Conservation (phyloP, 1,140 invertebrate species). For the Drosophila neocordata region DNA sequence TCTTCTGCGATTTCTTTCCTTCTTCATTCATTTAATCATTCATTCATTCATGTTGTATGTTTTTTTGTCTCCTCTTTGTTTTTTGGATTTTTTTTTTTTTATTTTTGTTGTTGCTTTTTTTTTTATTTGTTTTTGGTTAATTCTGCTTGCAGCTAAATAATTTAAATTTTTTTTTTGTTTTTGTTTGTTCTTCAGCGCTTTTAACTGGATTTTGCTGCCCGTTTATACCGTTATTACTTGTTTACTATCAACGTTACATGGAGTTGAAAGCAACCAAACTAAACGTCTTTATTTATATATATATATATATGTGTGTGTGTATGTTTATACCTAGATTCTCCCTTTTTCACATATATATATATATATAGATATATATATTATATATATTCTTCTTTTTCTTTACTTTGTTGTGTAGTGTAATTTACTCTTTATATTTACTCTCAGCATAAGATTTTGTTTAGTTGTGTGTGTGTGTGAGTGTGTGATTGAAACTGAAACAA, state of each 20-base stretch:
- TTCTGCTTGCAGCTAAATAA: slow-evolving; percentile 64
- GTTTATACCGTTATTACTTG: slow-evolving; percentile 12
- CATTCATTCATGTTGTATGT: slow-evolving; percentile 14
- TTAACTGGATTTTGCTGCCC: slow-evolving; percentile 55
- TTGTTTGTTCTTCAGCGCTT: slow-evolving; percentile 43
- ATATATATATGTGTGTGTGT: slow-evolving; percentile 43
- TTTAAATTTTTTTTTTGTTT: slow-evolving; percentile 18
- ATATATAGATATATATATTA: slow-evolving; percentile 64
- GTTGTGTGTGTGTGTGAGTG: slow-evolving; percentile 49
- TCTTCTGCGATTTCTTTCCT: slow-evolving; percentile 42
- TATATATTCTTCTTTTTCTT: slow-evolving; percentile 37
- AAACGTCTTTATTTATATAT: slow-evolving; percentile 37
- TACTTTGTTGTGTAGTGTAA: slow-evolving; percentile 63
- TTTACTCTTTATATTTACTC: slow-evolving; percentile 71
- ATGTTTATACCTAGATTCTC: slow-evolving; percentile 20
- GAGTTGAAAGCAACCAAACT: slow-evolving; percentile 42
- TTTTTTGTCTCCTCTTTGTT: slow-evolving; percentile 41
- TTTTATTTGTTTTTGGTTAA: slow-evolving; percentile 54
- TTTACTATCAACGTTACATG: slow-evolving; percentile 13
- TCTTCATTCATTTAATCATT: slow-evolving; percentile 41
- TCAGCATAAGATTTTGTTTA: slow-evolving; percentile 79
- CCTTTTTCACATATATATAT: slow-evolving; percentile 49
- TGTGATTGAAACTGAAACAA: slow-evolving; percentile 47
- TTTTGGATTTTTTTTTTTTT: slow-evolving; percentile 25
- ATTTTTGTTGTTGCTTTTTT: slow-evolving; percentile 35